Evolutionary conservation across 2,797 vertebrate species (phyloP).

Genomic region (Pempheris klunzingeri): DNA sequence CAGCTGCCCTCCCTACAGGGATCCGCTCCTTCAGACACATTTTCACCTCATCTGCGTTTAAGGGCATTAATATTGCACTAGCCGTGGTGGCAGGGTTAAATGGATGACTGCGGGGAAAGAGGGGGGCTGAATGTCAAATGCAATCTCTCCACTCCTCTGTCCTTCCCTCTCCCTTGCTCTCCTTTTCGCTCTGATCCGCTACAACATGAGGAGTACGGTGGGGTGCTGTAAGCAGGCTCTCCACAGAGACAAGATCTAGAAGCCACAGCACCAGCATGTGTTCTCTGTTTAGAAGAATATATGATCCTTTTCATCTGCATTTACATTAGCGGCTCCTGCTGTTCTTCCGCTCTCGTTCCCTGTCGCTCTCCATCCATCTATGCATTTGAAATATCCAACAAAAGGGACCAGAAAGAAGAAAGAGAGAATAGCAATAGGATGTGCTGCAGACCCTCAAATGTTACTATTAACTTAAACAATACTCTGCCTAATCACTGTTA

Average conservation of each 20-base stretch:
- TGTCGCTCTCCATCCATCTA: slow-evolving; percentile 25
- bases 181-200: slow-evolving; percentile 52
- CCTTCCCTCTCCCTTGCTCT: slow-evolving; percentile 30
- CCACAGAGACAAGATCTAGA: slow-evolving; percentile 48
- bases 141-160: slow-evolving; percentile 67
- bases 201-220: slow-evolving; percentile 57
- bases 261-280: slow-evolving; percentile 56
- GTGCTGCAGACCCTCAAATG: slow-evolving; percentile 14
- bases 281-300: slow-evolving; percentile 58
- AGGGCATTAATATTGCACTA: slow-evolving; percentile 92
- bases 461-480: slow-evolving; percentile 19
- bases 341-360: slow-evolving; percentile 20
- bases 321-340: slow-evolving; percentile 45
- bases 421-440: background rate
- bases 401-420: slow-evolving; percentile 4
- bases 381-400: slow-evolving; percentile 32
- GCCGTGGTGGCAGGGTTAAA: slow-evolving; percentile 87
- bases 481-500: slow-evolving; percentile 5
- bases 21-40: slow-evolving; percentile 84
- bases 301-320: slow-evolving; percentile 56
- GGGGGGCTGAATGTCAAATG: slow-evolving; percentile 74
- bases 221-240: slow-evolving; percentile 46
- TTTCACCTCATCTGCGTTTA: slow-evolving; percentile 90
- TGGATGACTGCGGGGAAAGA: slow-evolving; percentile 79
- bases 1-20: slow-evolving; percentile 80